Evolutionary conservation across 2,888 invertebrate genomes (phyloP).

Genomic region (Drosophila infuscata): DNA sequence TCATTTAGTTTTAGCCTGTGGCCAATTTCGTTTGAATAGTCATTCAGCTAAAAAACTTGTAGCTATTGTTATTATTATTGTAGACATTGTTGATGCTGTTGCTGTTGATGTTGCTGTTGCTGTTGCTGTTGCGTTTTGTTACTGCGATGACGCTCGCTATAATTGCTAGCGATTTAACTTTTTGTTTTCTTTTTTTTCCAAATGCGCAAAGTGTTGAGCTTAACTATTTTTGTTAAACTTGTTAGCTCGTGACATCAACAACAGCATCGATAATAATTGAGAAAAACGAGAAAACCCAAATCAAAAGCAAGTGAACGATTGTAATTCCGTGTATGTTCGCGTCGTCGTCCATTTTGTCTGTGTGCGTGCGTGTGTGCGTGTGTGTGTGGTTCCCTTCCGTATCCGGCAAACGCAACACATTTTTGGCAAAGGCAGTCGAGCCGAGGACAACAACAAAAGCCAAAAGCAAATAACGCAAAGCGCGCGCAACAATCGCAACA

Average conservation of each 20-base stretch:
- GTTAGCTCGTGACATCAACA: slow-evolving; percentile 46
- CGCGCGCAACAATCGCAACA: slow-evolving; percentile 62
- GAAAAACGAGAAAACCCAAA: slow-evolving; percentile 12
- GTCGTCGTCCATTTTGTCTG: slow-evolving; percentile 54
- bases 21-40: slow-evolving; percentile 39
- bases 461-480: slow-evolving; percentile 29
- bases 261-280: slow-evolving; percentile 7
- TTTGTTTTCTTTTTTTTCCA: slow-evolving; percentile 24
- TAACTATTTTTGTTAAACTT: slow-evolving; percentile 46
- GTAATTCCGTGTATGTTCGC: slow-evolving; percentile 37
- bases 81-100: slow-evolving; percentile 16
- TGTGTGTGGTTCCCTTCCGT: slow-evolving; percentile 33
- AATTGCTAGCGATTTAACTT: slow-evolving; percentile 36
- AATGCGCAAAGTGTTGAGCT: slow-evolving; percentile 43
- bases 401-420: slow-evolving; percentile 62
- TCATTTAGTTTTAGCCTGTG: background rate
- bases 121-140: slow-evolving; percentile 13
- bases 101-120: slow-evolving; percentile 12
- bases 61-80: slow-evolving; percentile 9
- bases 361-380: slow-evolving; percentile 1
- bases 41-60: slow-evolving; percentile 35
- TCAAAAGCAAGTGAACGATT: slow-evolving; percentile 22
- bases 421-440: slow-evolving; percentile 57
- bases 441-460: slow-evolving; percentile 12
- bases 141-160: background rate